phyloP scores from a whole-genome alignment of 2,113 vertebrate genomes.

The Genyomyrus donnyi region DNA sequence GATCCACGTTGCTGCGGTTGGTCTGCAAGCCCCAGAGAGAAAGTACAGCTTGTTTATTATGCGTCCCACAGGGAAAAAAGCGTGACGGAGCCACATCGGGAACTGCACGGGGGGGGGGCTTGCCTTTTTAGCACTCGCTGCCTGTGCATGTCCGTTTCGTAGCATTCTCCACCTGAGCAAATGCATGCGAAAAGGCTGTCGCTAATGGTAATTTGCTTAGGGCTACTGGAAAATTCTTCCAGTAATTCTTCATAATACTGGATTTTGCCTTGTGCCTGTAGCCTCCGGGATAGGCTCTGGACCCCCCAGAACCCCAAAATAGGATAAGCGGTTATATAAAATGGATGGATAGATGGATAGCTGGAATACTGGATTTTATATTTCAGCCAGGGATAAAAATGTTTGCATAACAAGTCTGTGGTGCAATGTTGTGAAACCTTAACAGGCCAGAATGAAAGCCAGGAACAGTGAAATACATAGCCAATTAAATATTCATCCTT shows the following conservation, averaged over 20 bases:
- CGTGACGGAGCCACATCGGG: background rate
- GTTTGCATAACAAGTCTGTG: background rate
- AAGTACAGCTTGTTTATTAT: conserved; percentile 2
- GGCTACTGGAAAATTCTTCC: background rate
- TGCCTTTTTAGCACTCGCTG: background rate
- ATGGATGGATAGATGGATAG: background rate
- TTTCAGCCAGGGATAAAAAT: background rate
- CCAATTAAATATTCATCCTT: conserved; percentile 7
- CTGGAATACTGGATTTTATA: background rate
- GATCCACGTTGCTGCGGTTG: background rate
- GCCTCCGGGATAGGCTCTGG: background rate
- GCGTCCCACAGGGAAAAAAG: background rate
- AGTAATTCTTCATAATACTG: background rate
- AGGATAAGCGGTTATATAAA: background rate
- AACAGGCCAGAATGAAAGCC: background rate
- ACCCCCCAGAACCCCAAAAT: background rate
- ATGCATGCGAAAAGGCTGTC: background rate
- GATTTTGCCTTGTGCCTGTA: background rate
- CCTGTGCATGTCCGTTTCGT: background rate
- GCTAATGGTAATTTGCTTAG: background rate
- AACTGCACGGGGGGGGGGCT: background rate
- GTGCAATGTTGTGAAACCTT: background rate
- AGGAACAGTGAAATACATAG: background rate
- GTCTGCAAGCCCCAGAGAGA: background rate
- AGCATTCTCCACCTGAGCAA: background rate